Evolutionary conservation across 2,797 vertebrate species (phyloP), one percentile per base, ranked within the genome.

Genomic region (Cetoscarus ocellatus): DNA sequence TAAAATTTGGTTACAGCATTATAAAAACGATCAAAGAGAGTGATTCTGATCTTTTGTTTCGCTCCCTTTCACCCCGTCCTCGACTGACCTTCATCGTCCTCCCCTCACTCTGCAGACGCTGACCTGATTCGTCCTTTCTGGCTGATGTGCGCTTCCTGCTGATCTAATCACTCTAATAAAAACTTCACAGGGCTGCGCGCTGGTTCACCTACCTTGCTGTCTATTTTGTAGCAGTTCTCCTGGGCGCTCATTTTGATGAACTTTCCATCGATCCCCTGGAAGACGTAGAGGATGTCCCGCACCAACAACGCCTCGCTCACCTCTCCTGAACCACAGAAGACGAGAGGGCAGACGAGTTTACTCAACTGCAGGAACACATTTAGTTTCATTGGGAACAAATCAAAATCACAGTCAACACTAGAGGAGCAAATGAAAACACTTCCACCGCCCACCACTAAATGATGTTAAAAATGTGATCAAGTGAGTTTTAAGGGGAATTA

Each of bases 201-300:
- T 6, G 10, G 45, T 59, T 54, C 13, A 15, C n/a, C 47, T 92
- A 99, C 98, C 97, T 99, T 99, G 69, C 90, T 84, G 83, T 99
- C 97, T 58, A 97, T 96, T 92, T 95, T 98, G 92, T 98, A 99
- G 92, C 96, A 95, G 90, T 97, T 96, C 61, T 97, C 97, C 51
- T 96, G 89, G 85, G 77, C 93, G 89, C 90, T 96, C 97, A 99
- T 97, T 94, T 97, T 98, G 91, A 99, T 95, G 86, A 93, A 96
- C 93, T 96, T 99, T 80, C 98, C 98, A 53, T 99, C 98, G 77
- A 99, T 99, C 80, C 98, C 98, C 91, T 99, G 98, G 95, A 99
- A 98, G 84, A 99, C 98, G 59, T 98, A 99, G 47, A 99, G 93
- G 90, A 99, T 94, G 91, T 99, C 98, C 84, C 98, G 94, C 70